Base-by-base conservation (phyloP, 92 coral and sea anemone species). In the Umimayanthus chanpuru region DNA sequence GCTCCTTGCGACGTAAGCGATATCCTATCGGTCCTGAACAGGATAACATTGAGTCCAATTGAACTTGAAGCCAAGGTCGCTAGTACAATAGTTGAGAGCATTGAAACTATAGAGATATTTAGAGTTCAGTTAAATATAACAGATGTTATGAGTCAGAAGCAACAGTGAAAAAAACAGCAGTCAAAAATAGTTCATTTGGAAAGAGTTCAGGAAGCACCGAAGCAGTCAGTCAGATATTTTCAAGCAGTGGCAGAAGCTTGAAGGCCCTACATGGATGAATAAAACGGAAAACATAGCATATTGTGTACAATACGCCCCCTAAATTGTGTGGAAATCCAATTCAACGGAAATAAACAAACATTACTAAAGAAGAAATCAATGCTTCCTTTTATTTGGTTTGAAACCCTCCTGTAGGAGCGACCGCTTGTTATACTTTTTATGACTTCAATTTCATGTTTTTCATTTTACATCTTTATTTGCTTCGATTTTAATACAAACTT, bases 121-220 rank as follows among this genome's bases (percentile, higher is more conserved):
- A 32, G 1, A 32, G 36, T 0, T 32, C 36, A 32, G 36, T 32
- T 32, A 2, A 32, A 32, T 2, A 32, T 32, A 32, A 32, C 36
- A 32, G 36, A 32, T 32, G 36, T 32, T 32, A 32, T 32, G 36
- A 32, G 36, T 32, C 36, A 32, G 36, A 0, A 32, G 36, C 78
- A 74, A 30, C 78, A 74, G 78, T 32, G 76, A 74, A 74, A 74
- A n/a, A 74, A 74, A 36, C 50, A 74, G 78, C 47, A 74, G 78
- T 74, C 32, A 49, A 74, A 74, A 36, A 74, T 74, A 49, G 78
- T 9, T 74, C 36, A 32, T 32, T 32, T 32, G 36, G 36, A 32
- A 32, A 32, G 36, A 32, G 2, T 32, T 78, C 9, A 38, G 77
- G 4, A 26, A 73, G 77, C 40, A 30, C 41, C 10, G 77, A 9